Conservation (phyloP, 2,888 invertebrate genomes). For the Eucera pruinosa region DNA sequence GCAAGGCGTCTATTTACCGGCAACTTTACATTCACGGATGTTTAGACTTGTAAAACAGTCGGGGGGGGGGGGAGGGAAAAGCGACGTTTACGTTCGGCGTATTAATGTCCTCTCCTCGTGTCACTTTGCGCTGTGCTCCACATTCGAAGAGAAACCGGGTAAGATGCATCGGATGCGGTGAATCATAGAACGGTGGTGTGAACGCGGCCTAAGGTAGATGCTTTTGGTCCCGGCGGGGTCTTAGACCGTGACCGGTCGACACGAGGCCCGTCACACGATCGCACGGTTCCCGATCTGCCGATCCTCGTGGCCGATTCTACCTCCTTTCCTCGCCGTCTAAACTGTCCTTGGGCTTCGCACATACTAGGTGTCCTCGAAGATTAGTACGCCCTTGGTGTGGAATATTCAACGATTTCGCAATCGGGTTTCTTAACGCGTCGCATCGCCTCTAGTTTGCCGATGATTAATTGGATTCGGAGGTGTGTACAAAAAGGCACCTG, state of each 20-base stretch:
- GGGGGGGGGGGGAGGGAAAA: conserved; percentile 3
- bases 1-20: background rate
- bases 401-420: background rate
- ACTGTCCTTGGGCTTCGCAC: conserved; percentile 49
- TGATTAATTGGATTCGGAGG: background rate
- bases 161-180: conserved; percentile 20
- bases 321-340: conserved; percentile 62
- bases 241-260: conserved; percentile 71
- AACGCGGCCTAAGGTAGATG: conserved; percentile 59
- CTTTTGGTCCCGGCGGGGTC: conserved; percentile 58
- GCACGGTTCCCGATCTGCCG: conserved; percentile 68
- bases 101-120: background rate
- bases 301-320: conserved; percentile 63
- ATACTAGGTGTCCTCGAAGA: conserved; percentile 34
- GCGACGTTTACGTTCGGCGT: conserved; percentile 1
- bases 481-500: too few species aligned
- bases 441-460: background rate
- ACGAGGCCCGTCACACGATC: conserved; percentile 71
- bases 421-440: background rate
- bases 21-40: background rate
- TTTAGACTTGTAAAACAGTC: conserved; percentile 19
- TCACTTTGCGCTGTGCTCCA: conserved; percentile 1
- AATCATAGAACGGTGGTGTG: conserved; percentile 48
- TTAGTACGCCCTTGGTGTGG: too few species aligned
- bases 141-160: conserved; percentile 15